Percentiles rank a stretch among this genome's conserved stretches.
phyloP scores from a whole-genome alignment of 2,113 vertebrate species.

The Recurvirostra avosetta region DNA sequence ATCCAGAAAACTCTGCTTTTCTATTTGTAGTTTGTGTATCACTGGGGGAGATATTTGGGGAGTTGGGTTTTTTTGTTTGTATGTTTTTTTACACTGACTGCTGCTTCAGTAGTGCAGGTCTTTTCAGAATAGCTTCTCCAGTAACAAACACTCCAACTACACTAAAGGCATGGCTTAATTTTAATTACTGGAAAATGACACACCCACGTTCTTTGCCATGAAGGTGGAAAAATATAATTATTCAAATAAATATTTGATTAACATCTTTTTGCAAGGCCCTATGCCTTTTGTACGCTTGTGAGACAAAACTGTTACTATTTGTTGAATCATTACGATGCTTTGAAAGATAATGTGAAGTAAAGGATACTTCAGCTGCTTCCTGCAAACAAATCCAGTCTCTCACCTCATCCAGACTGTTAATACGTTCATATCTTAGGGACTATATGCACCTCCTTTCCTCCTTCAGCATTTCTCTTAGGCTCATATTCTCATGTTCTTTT shows the following conservation, averaged over 20 bases:
- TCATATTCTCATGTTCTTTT: background rate
- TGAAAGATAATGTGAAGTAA: background rate
- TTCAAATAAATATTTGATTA: background rate
- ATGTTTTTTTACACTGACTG: background rate
- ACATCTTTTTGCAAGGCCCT: background rate
- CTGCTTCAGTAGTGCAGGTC: background rate
- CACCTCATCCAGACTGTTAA: background rate
- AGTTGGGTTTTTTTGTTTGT: background rate
- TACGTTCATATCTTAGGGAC: background rate
- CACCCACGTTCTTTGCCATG: background rate
- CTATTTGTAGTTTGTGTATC: background rate
- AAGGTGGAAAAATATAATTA: background rate
- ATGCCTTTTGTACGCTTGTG: background rate
- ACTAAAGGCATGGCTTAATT: background rate
- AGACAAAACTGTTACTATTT: background rate
- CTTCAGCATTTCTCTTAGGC: background rate
- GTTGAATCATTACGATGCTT: background rate
- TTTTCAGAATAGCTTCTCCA: background rate
- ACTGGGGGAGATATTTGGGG: background rate
- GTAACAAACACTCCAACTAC: background rate
- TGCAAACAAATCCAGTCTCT: background rate
- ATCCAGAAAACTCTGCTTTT: background rate
- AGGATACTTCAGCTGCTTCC: background rate
- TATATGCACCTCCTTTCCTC: background rate
- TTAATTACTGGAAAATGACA: background rate